Evolutionary conservation across 1,140 invertebrate genomes (phyloP).

Genomic region (Manduca sexta): DNA sequence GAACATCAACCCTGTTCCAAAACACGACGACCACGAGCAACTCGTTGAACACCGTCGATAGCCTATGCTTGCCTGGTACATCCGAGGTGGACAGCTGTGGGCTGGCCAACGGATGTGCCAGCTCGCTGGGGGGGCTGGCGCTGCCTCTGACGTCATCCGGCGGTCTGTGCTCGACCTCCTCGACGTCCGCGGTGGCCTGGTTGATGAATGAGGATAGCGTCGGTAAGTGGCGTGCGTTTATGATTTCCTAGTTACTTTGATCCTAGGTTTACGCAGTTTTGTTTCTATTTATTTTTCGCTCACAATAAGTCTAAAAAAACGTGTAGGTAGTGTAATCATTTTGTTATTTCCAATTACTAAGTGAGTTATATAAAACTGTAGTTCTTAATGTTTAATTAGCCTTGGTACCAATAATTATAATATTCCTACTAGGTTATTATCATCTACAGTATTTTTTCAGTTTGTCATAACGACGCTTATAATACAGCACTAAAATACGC

Average conservation of each 20-base stretch:
- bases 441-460: no score
- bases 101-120: conserved; percentile 56
- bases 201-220: conserved; percentile 71
- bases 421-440: no score
- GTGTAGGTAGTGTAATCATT: no score
- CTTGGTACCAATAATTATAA: no score
- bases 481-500: neutral
- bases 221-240: conserved; percentile 27
- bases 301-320: no score
- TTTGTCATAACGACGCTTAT: no score
- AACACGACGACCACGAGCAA: conserved; percentile 43
- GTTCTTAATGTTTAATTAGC: no score
- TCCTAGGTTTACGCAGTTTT: no score
- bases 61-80: conserved; percentile 48
- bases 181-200: conserved; percentile 62
- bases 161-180: conserved; percentile 58
- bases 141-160: conserved; percentile 51
- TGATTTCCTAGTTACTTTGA: no score
- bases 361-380: no score
- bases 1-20: conserved; percentile 55
- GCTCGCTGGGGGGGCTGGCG: conserved; percentile 43
- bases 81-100: conserved; percentile 48
- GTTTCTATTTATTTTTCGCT: no score
- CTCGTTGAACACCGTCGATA: conserved; percentile 42
- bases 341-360: no score